Base-by-base conservation (phyloP, 2,113 vertebrate species). In the Petromus typicus region DNA sequence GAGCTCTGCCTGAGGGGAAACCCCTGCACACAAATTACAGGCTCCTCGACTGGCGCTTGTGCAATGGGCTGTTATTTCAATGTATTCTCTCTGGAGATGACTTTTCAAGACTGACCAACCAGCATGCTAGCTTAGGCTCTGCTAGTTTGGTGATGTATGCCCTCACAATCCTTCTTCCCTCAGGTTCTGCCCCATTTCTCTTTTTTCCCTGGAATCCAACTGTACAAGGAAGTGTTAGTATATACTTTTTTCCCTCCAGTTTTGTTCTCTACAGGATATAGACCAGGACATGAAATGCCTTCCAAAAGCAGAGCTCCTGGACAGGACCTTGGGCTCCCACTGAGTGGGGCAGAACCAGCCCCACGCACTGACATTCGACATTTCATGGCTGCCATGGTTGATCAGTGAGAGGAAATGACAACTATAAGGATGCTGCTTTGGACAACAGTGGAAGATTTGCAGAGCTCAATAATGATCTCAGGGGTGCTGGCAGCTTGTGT, bases 361-460 rank as follows among this genome's bases (percentile, higher is more conserved):
- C 45, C 56, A 40, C 32, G 17, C 61, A 48, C 17, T 81, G 71
- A 48, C 54, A 11, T 45, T n/a, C 78, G 83, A 83, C n/a, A n/a
- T n/a, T n/a, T n/a, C 23, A 10, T 75, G 27, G 25, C 34, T 92
- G 7, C n/a, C 43, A 4, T 34, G 7, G 20, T 16, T 80, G 51
- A 51, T 86, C 43, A 25, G 23, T 48, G 23, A 86, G 18, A 27
- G 14, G 1, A 57, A 80, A 69, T 32, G 13, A 40, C 63, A 23
- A 75, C 69, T 57, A 25, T 13, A 80, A 76, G 51, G 54, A 37
- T n/a, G 34, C 45, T 76, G 75, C 59, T 89, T 97, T 95, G 75
- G 56, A 91, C 12, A 64, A 54, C 25, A 57, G 37, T 91, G 64
- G 57, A 83, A 84, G 56, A 67, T 86, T 86, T 93, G 43, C 37